Conservation (phyloP, 2,888 invertebrate species). For the Cremastobaeus sp. region DNA sequence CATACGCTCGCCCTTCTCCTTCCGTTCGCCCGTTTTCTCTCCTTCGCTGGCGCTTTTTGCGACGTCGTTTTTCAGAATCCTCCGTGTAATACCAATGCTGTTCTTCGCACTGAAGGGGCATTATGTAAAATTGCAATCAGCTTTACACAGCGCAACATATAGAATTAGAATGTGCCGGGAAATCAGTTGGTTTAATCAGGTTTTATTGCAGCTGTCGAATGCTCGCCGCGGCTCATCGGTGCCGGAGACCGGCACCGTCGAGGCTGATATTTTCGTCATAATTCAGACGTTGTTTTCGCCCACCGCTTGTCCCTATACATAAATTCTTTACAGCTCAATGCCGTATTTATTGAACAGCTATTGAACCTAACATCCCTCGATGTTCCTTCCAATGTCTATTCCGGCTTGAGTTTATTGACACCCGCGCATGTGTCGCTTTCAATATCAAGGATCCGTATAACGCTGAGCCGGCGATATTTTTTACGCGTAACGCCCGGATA, state of each 20-base stretch:
- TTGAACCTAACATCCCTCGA: conserved; percentile 30
- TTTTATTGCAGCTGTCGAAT: too few species aligned
- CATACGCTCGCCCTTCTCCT: conserved; percentile 16
- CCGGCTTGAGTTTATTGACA: conserved; percentile 45
- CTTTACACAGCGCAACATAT: too few species aligned
- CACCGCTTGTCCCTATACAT: too few species aligned
- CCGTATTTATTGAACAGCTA: conserved; percentile 40
- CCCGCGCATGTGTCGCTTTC: conserved; percentile 52
- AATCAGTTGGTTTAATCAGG: too few species aligned
- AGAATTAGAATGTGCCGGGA: too few species aligned
- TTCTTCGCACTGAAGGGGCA: conserved; percentile 20
- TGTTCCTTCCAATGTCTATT: conserved; percentile 42
- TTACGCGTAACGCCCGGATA: conserved; percentile 27
- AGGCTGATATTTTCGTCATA: too few species aligned
- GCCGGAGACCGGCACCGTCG: too few species aligned
- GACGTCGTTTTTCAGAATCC: not conserved
- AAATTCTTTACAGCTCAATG: too few species aligned
- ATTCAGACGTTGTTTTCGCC: too few species aligned
- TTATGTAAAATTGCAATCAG: too few species aligned
- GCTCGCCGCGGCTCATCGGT: too few species aligned
- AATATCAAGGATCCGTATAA: conserved; percentile 42
- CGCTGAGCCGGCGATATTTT: conserved; percentile 62
- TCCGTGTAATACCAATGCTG: conserved; percentile 22
- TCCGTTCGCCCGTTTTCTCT: not conserved
- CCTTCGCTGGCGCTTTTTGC: not conserved